These are phyloP conservation scores for Orchesella flavescens DNA, from an alignment of 2,888 invertebrate genomes.

Conservation along the genomic window DNA sequence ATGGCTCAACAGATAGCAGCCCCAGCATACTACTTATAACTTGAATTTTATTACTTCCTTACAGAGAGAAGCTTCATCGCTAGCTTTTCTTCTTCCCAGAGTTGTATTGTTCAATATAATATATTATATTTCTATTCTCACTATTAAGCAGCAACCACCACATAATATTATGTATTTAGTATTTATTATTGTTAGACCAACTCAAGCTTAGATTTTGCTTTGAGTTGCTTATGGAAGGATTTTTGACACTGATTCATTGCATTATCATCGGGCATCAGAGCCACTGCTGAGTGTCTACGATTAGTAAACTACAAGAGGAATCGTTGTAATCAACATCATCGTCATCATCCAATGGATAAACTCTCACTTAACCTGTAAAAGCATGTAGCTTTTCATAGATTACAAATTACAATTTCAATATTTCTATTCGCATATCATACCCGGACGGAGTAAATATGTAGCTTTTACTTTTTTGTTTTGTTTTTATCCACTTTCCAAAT, in stretches of 20 bases:
- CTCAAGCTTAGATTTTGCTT: conserved; percentile 47
- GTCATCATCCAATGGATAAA: conserved; percentile 22
- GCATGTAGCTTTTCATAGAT: conserved; percentile 16
- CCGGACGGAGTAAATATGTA: too few species aligned
- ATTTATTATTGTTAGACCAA: background rate
- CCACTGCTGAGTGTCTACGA: conserved; percentile 58
- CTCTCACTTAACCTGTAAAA: conserved; percentile 50
- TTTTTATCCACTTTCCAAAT: too few species aligned
- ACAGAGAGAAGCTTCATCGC: conserved; percentile 39
- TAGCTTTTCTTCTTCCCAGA: conserved; percentile 26
- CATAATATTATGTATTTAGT: background rate
- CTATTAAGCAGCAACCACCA: background rate
- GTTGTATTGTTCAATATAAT: conserved; percentile 9
- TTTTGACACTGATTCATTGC: conserved; percentile 65
- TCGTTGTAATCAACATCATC: conserved; percentile 32
- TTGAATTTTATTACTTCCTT: conserved; percentile 63
- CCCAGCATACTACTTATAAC: conserved; percentile 57
- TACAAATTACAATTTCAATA: too few species aligned
- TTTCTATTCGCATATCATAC: too few species aligned
- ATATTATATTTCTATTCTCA: background rate
- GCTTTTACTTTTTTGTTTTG: too few species aligned
- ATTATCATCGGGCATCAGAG: conserved; percentile 62
- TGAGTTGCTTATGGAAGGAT: conserved; percentile 61
- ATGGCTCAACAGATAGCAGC: conserved; percentile 64
- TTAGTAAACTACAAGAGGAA: conserved; percentile 47